Conservation (phyloP, 2,888 invertebrate species). For the Ochlodes sylvanus region DNA sequence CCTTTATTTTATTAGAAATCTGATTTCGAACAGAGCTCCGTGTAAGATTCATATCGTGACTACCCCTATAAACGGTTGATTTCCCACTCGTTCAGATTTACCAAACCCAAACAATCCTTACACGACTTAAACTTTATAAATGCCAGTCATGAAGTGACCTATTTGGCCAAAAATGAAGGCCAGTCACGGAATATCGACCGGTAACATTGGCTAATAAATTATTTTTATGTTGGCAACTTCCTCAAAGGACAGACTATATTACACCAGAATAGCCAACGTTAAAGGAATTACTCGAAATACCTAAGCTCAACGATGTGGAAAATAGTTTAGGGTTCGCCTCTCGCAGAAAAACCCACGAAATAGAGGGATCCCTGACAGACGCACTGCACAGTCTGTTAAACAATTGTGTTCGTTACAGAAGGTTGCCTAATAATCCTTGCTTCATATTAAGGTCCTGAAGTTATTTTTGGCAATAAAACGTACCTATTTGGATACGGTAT, state of each 20-base stretch:
- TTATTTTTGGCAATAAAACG: too few species aligned
- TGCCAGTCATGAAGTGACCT: too few species aligned
- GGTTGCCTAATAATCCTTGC: conserved; percentile 1
- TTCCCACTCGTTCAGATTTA: too few species aligned
- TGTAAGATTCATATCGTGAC: not conserved
- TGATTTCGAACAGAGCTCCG: not conserved
- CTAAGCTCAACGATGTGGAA: conserved; percentile 25
- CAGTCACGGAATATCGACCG: not conserved
- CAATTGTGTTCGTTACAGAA: conserved; percentile 20
- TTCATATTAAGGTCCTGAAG: too few species aligned
- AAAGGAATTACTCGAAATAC: conserved; percentile 34
- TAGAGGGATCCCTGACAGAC: conserved; percentile 19
- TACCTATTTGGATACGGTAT: too few species aligned
- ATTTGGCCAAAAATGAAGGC: not conserved
- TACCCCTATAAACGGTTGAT: too few species aligned
- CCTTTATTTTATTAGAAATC: not conserved
- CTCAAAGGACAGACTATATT: conserved; percentile 17
- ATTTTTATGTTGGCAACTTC: conserved; percentile 27
- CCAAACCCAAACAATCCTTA: too few species aligned
- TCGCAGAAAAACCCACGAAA: conserved; percentile 26
- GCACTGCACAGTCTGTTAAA: conserved; percentile 25
- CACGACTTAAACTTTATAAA: too few species aligned
- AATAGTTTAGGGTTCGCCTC: conserved; percentile 30
- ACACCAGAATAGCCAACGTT: conserved; percentile 23
- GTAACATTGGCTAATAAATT: conserved; percentile 7